Base-by-base conservation (phyloP, 2,797 vertebrate species). In the Dicrostonyx torquatus region DNA sequence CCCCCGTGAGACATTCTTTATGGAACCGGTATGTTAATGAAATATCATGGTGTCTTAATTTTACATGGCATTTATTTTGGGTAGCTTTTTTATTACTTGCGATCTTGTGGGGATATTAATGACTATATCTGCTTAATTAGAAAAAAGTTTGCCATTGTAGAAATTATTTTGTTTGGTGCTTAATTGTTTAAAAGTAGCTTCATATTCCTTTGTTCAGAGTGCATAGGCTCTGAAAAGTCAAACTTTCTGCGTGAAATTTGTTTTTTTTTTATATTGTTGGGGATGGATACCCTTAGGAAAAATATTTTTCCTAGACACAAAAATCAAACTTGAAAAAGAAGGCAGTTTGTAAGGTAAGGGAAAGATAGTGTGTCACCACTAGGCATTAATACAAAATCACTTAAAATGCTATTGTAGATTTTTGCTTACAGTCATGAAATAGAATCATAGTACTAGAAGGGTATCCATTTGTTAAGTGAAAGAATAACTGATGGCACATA, bases 121-220 rank as follows among this genome's bases (percentile, higher is more conserved):
- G 22, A 72, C 7, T n/a, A 37, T 50, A 14, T 26, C 20, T 37
- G 15, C 70, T n/a, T 87, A 75, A n/a, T 48, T 64, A 70, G 79
- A 45, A 34, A 78, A 94, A 89, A 29, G 60, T 45, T 86, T 34
- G 10, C 31, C 64, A 20, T 68, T 5, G 13, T 89, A 77, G 53
- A 78, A 13, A 76, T 50, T 77, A 40, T 37, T 31, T 6, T 37
- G 24, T 50, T 77, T 55, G 37, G 17, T 78, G 4, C 15, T 80
- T 94, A 29, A 66, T 66, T 31, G 53, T 75, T 89, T 78, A 89
- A 92, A 87, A 92, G 87, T 68, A 83, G 34, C 14, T 93, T 80
- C n/a, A 34, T 5, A 11, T 77, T 86, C 95, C 15, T 31, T 91
- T 83, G 31, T 8, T 93, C 31, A 76, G 58, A 83, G 78, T 77